Evolutionary conservation across 2,797 vertebrate genomes (phyloP), one percentile per base, ranked within the genome.

Genomic region (Chanos chanos): DNA sequence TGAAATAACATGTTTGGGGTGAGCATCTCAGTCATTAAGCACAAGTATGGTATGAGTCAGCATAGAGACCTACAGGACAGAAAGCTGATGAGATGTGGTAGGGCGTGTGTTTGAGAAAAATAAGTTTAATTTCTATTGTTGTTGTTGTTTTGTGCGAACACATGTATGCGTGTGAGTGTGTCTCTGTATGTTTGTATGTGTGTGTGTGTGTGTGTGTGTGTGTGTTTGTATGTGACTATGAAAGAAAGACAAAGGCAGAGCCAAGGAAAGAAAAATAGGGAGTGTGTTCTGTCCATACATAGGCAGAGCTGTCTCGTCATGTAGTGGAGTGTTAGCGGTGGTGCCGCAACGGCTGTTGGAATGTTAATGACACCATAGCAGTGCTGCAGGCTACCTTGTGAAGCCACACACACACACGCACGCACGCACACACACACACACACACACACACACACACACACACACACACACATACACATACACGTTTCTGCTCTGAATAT

Each of bases 291-390:
- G 34, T 37, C 47, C 47, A 40, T 37, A 27, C 24, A 66, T 18
- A 56, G 47, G 58, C 41, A 49, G 59, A 79, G 81, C 79, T 83
- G 83, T 87, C 81, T 78, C 76, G 72, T 86, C 84, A 82, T 73
- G 84, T 78, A 82, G 73, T 61, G 49, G 43, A 52, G 45, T 18
- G 70, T 77, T 70, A 77, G 79, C 72, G 73, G 80, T 72, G 73
- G 80, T 71, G 76, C 78, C 81, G 76, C 73, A 61, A 72, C 77
- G 77, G 71, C 67, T 72, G 64, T 76, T 85, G 85, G 87, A 89
- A 89, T 89, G 85, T 87, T 89, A 87, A 87, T 83, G 77, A 82
- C 55, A 50, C 72, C 13, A 37, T 72, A 64, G 73, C 12, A 73
- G 57, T 50, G 76, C 84, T 71, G 73, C 5, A 74, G 82, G 80